These are phyloP conservation scores for Drosophila nr. perissopoda DNA, from an alignment of 2,888 invertebrate genomes.

Conservation along the genomic window DNA sequence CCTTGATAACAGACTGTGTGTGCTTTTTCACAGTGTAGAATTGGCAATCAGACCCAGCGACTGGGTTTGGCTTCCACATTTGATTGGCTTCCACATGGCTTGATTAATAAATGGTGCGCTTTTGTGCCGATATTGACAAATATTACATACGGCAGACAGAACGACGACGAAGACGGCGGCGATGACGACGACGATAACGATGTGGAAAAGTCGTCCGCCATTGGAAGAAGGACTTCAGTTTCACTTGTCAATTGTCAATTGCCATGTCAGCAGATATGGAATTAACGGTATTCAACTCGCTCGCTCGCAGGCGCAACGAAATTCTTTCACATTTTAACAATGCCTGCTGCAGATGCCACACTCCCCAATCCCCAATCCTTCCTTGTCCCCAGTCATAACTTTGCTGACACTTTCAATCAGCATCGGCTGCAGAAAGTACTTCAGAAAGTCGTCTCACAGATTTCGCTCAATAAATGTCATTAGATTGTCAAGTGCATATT, in stretches of 20 bases:
- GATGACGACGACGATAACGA: background rate
- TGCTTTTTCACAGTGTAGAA: background rate
- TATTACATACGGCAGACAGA: slow-evolving; percentile 24
- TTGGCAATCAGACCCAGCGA: slow-evolving; percentile 38
- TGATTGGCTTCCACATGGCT: slow-evolving; percentile 65
- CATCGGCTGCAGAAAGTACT: slow-evolving; percentile 20
- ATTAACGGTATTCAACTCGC: slow-evolving; percentile 64
- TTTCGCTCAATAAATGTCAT: slow-evolving; percentile 75
- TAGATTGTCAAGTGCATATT: slow-evolving; percentile 80
- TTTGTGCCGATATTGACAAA: slow-evolving; percentile 64
- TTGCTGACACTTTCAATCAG: slow-evolving; percentile 70
- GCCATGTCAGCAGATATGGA: slow-evolving; percentile 65
- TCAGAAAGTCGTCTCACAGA: slow-evolving; percentile 29
- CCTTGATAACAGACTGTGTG: no score
- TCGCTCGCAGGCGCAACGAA: slow-evolving; percentile 38
- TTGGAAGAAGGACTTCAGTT: slow-evolving; percentile 1
- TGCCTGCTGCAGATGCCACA: slow-evolving; percentile 39
- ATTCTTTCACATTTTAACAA: slow-evolving; percentile 63
- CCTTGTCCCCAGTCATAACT: background rate
- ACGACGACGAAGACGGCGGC: background rate
- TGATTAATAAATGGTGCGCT: slow-evolving; percentile 71
- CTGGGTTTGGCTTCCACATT: slow-evolving; percentile 30
- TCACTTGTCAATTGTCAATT: slow-evolving; percentile 60
- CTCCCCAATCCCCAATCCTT: background rate
- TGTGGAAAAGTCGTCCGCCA: background rate